A percentile compares a stretch with the other conserved stretches of the same genome.
These are phyloP conservation scores for Danio choprae DNA, from an alignment of 2,797 vertebrate genomes.

Conservation along the genomic window DNA sequence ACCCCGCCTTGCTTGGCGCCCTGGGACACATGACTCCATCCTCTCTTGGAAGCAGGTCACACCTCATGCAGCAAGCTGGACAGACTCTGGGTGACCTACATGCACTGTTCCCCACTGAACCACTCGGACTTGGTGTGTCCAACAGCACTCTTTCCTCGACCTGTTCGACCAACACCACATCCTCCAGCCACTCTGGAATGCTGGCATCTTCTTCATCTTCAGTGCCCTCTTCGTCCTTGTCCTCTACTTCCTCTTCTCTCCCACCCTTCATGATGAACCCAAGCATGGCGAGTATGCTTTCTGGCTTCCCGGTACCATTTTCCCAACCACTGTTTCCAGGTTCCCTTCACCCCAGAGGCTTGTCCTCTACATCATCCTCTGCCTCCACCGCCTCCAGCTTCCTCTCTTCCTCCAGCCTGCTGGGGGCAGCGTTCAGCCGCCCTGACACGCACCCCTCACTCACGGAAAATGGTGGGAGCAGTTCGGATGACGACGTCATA, in stretches of 20 bases:
- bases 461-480: slow-evolving; percentile 89
- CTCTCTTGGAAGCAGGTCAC: slow-evolving; percentile 87
- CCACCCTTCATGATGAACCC: slow-evolving; percentile 93
- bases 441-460: slow-evolving; percentile 83
- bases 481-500: slow-evolving; percentile 96
- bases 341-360: slow-evolving; percentile 82
- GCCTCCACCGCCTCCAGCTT: slow-evolving; percentile 76
- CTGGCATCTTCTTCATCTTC: slow-evolving; percentile 84
- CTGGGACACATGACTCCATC: slow-evolving; percentile 88
- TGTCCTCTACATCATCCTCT: slow-evolving; percentile 74
- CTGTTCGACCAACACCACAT: slow-evolving; percentile 68
- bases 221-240: slow-evolving; percentile 78
- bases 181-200: slow-evolving; percentile 80
- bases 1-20: slow-evolving; percentile 85
- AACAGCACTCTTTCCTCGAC: slow-evolving; percentile 76
- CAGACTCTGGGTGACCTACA: slow-evolving; percentile 90
- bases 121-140: slow-evolving; percentile 80
- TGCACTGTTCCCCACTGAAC: slow-evolving; percentile 90
- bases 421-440: slow-evolving; percentile 77
- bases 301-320: slow-evolving; percentile 89
- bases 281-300: slow-evolving; percentile 87
- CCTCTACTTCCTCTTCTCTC: slow-evolving; percentile 85
- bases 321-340: slow-evolving; percentile 90
- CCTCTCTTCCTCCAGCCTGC: slow-evolving; percentile 86
- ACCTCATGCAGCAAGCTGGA: slow-evolving; percentile 90